phyloP scores from a whole-genome alignment of 2,113 vertebrate genomes.

The Pithys albifrons region DNA sequence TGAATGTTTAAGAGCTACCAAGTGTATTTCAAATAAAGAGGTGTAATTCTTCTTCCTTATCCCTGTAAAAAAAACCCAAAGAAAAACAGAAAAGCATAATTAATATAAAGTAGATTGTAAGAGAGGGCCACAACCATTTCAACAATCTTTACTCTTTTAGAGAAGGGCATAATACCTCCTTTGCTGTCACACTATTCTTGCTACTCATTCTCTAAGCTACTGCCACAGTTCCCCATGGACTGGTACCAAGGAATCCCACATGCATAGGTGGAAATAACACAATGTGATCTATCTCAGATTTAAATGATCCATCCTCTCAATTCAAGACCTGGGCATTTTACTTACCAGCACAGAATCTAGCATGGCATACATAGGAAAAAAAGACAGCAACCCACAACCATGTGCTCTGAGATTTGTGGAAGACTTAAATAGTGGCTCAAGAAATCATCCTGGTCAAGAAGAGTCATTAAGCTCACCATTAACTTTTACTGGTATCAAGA shows the following conservation, averaged over 20 bases:
- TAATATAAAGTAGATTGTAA: not conserved
- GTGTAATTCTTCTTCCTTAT: constrained; percentile 53
- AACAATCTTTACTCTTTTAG: not conserved
- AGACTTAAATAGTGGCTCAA: not conserved
- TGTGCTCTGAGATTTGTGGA: not conserved
- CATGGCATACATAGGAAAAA: fast-evolving
- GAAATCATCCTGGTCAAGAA: not conserved
- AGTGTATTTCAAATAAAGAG: constrained; percentile 44
- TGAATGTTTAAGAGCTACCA: constrained; percentile 39
- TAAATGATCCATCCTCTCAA: fast-evolving
- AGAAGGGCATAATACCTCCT: not conserved
- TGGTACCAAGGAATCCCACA: fast-evolving
- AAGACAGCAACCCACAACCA: not conserved
- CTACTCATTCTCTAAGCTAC: not conserved
- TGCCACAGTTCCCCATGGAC: fast-evolving
- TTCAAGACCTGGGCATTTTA: not conserved
- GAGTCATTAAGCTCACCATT: not conserved
- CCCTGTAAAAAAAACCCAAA: constrained; percentile 44
- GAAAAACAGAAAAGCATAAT: not conserved
- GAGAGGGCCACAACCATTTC: not conserved
- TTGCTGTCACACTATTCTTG: not conserved
- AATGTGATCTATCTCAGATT: fast-evolving
- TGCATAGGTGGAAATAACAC: not conserved
- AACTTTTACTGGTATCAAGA: not conserved
- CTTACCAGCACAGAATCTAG: not conserved